Base-by-base conservation (phyloP, 2,113 vertebrate species). In the Elgaria multicarinata region DNA sequence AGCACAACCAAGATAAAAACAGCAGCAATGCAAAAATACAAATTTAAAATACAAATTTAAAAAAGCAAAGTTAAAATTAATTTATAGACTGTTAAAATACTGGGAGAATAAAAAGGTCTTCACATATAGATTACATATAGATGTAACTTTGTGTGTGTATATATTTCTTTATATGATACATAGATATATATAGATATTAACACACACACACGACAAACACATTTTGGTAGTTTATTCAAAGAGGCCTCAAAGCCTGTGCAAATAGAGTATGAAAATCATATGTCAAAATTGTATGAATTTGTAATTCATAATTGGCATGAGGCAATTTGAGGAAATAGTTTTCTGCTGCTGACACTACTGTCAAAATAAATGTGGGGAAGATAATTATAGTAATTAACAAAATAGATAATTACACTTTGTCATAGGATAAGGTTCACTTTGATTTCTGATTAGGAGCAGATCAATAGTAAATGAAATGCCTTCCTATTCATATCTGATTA, bases 381-480 rank as follows among this genome's bases (percentile, higher is more conserved):
- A 94, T 96, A 96, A 97, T 97, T 95, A 96, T 85, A 95, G 95
- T 94, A 96, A 97, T 98, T 97, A 97, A 96, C 92, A 94, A 96
- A 97, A 96, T 87, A 94, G 92, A 96, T 97, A 93, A 96, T 97
- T 97, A 94, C 55, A 95, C 86, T 97, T 97, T 96, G 94, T 96
- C 94, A 93, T 92, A 93, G 94, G 93, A 89, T 95, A 95, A 95
- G 90, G 79, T 95, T 97, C 93, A 91, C 76, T 96, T 95, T 95
- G 93, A 93, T 95, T 97, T 97, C 92, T 96, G 94, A 95, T 96
- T 95, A 93, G 91, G 77, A 94, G 78, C 80, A 88, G 93, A 96
- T 97, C 96, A 92, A 96, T 96, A 96, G 71, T 92, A 95, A 95
- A 95, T 92, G 86, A 95, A 95, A 94, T 93, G 87, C 72, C 79